Evolutionary conservation across 2,113 vertebrate genomes (phyloP).

Genomic region (Donacobius atricapilla): DNA sequence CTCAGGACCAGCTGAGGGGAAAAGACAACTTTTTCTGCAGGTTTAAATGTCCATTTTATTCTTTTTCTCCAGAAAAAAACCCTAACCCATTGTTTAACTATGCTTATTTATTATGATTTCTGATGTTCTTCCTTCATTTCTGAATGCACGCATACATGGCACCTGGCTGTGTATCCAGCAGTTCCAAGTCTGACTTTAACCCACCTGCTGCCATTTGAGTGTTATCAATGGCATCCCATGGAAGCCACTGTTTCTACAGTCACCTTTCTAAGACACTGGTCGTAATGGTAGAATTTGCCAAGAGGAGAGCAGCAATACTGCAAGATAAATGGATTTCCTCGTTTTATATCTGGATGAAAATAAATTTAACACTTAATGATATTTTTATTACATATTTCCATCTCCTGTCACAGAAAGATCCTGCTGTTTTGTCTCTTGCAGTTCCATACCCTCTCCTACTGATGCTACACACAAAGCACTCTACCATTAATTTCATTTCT

Average conservation of each 20-base stretch:
- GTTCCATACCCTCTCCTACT: not conserved
- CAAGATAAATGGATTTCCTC: not conserved
- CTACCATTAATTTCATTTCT: not conserved
- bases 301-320: not conserved
- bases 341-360: not conserved
- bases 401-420: not conserved
- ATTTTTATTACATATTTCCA: not conserved
- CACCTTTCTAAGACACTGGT: not conserved
- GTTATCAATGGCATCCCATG: not conserved
- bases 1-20: not conserved
- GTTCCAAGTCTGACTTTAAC: not conserved
- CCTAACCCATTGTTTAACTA: not conserved
- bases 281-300: not conserved
- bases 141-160: not conserved
- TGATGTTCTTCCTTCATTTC: not conserved
- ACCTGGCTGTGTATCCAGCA: not conserved
- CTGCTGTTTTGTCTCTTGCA: not conserved
- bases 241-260: not conserved
- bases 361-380: not conserved
- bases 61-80: not conserved
- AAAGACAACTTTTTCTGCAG: not conserved
- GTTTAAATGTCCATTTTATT: not conserved
- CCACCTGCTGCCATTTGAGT: not conserved
- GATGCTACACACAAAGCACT: not conserved
- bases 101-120: not conserved